These are phyloP conservation scores for Ladona fulva DNA, from an alignment of 1,140 invertebrate genomes.

Conservation along the genomic window DNA sequence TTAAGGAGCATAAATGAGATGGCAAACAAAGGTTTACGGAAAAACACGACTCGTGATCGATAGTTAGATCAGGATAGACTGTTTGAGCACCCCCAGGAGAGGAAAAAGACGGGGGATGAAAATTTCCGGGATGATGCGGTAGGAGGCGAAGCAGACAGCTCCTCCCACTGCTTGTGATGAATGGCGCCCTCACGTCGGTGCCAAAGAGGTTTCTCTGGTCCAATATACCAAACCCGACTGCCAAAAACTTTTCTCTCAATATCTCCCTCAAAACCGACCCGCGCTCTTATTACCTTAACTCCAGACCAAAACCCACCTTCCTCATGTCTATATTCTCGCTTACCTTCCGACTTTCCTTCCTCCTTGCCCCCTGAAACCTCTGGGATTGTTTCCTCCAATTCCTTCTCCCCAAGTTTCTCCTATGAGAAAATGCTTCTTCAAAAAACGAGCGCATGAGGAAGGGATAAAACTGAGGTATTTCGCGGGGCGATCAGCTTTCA, in stretches of 20 bases:
- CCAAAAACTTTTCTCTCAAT: constrained; percentile 2
- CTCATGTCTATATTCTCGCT: neutral
- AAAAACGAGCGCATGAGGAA: too few relatives aligned
- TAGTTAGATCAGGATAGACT: too few relatives aligned
- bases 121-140: neutral
- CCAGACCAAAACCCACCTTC: neutral
- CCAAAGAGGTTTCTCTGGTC: neutral
- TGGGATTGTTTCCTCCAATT: too few relatives aligned
- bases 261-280: neutral
- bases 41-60: too few relatives aligned
- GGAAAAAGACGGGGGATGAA: neutral
- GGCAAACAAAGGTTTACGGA: too few relatives aligned
- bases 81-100: too few relatives aligned
- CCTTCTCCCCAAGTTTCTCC: too few relatives aligned
- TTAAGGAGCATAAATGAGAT: too few relatives aligned
- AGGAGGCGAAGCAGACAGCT: neutral
- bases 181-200: neutral
- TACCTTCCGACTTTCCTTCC: neutral
- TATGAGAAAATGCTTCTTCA: too few relatives aligned
- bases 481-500: too few relatives aligned
- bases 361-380: neutral
- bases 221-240: neutral
- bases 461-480: too few relatives aligned
- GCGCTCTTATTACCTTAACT: neutral
- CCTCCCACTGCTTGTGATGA: neutral